Evolutionary conservation across 2,888 invertebrate species (phyloP).

Genomic region (Drosophila pseudotalamancana): DNA sequence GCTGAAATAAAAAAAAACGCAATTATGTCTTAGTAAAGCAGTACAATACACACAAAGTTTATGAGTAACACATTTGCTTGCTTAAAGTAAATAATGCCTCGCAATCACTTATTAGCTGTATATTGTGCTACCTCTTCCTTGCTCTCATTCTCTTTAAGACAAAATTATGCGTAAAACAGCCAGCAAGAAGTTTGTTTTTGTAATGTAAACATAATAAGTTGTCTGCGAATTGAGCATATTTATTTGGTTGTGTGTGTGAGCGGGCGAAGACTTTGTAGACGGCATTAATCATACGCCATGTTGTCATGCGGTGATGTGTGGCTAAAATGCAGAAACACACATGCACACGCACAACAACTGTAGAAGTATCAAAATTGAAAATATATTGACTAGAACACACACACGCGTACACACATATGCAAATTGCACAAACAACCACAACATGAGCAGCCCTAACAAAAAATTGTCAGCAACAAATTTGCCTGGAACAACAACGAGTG

Average conservation of each 20-base stretch:
- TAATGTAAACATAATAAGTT: conserved; percentile 67
- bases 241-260: not conserved
- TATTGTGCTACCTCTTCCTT: not conserved
- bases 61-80: conserved; percentile 18
- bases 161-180: conserved; percentile 1
- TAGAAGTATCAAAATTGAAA: conserved; percentile 70
- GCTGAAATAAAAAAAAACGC: conserved; percentile 53
- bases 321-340: conserved; percentile 72
- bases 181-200: conserved; percentile 31
- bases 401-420: conserved; percentile 21
- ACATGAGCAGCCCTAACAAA: conserved; percentile 62
- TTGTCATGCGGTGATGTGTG: conserved; percentile 67
- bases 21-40: conserved; percentile 61
- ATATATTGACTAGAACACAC: conserved; percentile 72
- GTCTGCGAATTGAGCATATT: conserved; percentile 20
- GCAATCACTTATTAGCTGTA: not conserved
- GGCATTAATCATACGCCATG: conserved; percentile 77
- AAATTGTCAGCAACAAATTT: conserved; percentile 76
- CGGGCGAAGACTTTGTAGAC: conserved; percentile 41
- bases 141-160: not conserved
- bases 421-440: conserved; percentile 47
- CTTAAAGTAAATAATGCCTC: conserved; percentile 13
- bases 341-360: conserved; percentile 5
- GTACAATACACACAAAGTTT: conserved; percentile 24
- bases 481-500: conserved; percentile 31